Conservation (phyloP, 2,888 invertebrate species). For the Gymnoscelis rufifasciata region DNA sequence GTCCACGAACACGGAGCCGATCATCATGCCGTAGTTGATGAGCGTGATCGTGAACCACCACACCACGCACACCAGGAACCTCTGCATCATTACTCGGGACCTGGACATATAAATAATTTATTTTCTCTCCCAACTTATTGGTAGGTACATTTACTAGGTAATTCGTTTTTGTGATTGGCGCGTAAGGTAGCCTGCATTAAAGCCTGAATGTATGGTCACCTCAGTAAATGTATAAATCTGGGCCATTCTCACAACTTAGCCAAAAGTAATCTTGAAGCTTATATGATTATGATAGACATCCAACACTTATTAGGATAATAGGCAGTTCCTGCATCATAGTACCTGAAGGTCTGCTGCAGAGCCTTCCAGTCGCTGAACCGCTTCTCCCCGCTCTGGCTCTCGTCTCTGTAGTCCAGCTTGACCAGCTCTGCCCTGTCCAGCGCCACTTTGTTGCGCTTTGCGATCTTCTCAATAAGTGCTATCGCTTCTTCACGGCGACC, state of each 20-base stretch:
- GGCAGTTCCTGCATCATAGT: too few relatives aligned
- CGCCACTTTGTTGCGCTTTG: conserved; percentile 52
- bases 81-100: conserved; percentile 63
- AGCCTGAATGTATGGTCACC: too few relatives aligned
- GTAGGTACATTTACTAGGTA: too few relatives aligned
- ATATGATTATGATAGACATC: too few relatives aligned
- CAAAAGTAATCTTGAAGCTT: too few relatives aligned
- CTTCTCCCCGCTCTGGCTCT: conserved; percentile 43
- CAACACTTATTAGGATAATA: too few relatives aligned
- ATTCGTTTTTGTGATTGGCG: too few relatives aligned
- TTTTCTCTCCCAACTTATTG: too few relatives aligned
- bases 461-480: conserved; percentile 58
- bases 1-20: conserved; percentile 65
- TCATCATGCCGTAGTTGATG: conserved; percentile 75
- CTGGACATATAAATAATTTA: conserved; percentile 19
- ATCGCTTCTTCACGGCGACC: conserved; percentile 56
- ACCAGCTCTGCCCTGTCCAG: conserved; percentile 48
- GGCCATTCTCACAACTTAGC: too few relatives aligned
- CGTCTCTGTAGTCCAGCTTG: conserved; percentile 54
- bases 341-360: conserved; percentile 62
- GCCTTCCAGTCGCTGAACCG: conserved; percentile 50
- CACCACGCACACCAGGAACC: conserved; percentile 64
- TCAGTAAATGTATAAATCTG: too few relatives aligned
- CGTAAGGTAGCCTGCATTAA: too few relatives aligned
- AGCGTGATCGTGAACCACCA: conserved; percentile 74